These are phyloP conservation scores for Chelonia mydas DNA, from an alignment of 2,797 vertebrate species.

Conservation along the genomic window DNA sequence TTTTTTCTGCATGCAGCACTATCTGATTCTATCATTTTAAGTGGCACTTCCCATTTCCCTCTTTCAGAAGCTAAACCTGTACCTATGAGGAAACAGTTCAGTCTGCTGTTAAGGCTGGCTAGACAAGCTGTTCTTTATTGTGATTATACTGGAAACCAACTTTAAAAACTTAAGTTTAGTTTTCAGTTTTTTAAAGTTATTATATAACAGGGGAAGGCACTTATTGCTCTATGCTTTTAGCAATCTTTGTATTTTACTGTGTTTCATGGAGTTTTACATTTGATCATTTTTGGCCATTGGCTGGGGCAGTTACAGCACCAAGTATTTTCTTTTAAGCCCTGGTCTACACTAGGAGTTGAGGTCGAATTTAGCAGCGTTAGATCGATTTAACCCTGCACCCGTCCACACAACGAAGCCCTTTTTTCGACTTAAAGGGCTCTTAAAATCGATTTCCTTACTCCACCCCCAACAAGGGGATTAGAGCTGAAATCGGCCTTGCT, in stretches of 20 bases:
- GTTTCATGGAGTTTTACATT: neutral
- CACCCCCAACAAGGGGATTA: too few relatives aligned
- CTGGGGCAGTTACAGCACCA: neutral
- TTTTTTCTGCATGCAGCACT: rapidly evolving
- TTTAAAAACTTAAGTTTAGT: neutral
- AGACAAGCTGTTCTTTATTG: neutral
- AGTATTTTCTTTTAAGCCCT: neutral
- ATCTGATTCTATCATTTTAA: neutral
- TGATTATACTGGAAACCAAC: constrained; percentile 29
- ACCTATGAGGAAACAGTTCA: neutral
- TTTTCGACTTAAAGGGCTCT: too few relatives aligned
- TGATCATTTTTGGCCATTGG: neutral
- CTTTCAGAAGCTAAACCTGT: neutral
- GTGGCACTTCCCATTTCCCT: neutral
- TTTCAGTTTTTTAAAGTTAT: neutral
- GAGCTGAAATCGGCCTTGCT: too few relatives aligned
- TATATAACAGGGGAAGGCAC: neutral
- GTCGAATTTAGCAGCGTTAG: too few relatives aligned
- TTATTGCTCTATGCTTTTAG: neutral
- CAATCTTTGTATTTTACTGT: neutral
- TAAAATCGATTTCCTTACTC: too few relatives aligned
- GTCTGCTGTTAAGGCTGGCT: neutral
- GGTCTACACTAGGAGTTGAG: too few relatives aligned
- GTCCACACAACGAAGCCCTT: too few relatives aligned
- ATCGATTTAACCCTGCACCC: too few relatives aligned